A percentile compares a stretch with the other conserved stretches of the same genome.
These are phyloP conservation scores for Lamellibrachia columna DNA, from an alignment of 2,888 invertebrate species.

Conservation along the genomic window DNA sequence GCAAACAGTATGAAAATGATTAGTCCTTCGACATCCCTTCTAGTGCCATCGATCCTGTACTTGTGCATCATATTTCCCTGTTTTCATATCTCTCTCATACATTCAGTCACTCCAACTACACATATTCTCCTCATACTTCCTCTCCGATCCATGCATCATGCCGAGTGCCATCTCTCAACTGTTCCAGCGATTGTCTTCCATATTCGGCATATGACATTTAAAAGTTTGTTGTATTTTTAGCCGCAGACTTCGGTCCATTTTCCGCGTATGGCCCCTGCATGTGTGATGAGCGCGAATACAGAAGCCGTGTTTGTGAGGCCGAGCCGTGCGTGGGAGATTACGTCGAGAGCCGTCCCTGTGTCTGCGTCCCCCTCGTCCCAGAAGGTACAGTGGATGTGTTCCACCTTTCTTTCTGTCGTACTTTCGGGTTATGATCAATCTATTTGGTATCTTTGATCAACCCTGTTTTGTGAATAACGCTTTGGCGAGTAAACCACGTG, in stretches of 20 bases:
- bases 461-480: not conserved
- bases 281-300: not conserved
- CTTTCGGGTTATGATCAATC: not conserved
- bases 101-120: not conserved
- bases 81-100: not conserved
- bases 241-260: conserved; percentile 13
- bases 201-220: too few species aligned
- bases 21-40: too few species aligned
- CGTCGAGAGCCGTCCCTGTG: not conserved
- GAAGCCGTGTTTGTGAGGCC: conserved; percentile 21
- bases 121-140: not conserved
- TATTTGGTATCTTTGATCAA: not conserved
- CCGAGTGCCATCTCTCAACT: not conserved
- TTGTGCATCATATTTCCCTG: not conserved
- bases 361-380: not conserved
- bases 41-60: too few species aligned
- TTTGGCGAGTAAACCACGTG: too few species aligned
- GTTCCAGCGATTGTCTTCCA: too few species aligned
- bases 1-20: too few species aligned
- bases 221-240: not conserved
- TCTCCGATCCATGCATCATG: not conserved
- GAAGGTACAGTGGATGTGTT: not conserved
- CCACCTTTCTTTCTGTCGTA: not conserved
- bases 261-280: not conserved
- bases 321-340: not conserved